Evolutionary conservation across 1,140 invertebrate genomes (phyloP), one percentile per base, ranked within the genome.

Genomic region (Antheraea mylitta): DNA sequence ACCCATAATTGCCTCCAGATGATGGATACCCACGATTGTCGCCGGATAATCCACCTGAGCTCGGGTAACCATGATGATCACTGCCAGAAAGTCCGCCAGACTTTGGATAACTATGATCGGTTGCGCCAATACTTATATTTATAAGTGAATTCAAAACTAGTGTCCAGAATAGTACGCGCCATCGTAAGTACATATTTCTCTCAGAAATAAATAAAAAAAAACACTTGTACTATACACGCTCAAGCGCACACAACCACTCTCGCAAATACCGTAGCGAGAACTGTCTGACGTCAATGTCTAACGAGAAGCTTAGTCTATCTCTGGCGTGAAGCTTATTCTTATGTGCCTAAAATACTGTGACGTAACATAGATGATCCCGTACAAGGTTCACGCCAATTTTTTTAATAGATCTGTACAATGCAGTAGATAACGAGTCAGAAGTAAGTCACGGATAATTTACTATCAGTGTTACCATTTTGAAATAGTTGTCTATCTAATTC

Each of bases 11-110:
- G 36, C 83, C 82, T 4, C 82, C 82, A 16, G 77, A 77, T 18
- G 78, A 70, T 8, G 84, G 84, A 69, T 85, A 85, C 16, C 73
- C 75, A 70, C 81, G 78, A 37, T 67, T 76, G 11, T 76, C 72
- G 10, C 76, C 74, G 22, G 45, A 53, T 53, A n/a, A 53, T 53
- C 45, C 45, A 53, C 45, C 45, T 53, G 45, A 53, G 16, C 45
- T 53, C 11, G 45, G 78, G 48, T 83, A 82, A 10, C 69, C 66
- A 42, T 85, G 76, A 0, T 68, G 10, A 53, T 53, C 16, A 53
- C 16, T 53, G 11, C 45, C 69, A 48, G 70, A 71, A 6, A 60
- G 18, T 5, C 79, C 78, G 11, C 80, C 80, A 8, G 79, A 77
- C 48, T 65, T 70, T 53, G 80, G 80, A 74, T 82, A 80, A 7